Evolutionary conservation across 2,113 vertebrate genomes (phyloP), one percentile per base, ranked within the genome.

Genomic region (Catharus fuscescens): DNA sequence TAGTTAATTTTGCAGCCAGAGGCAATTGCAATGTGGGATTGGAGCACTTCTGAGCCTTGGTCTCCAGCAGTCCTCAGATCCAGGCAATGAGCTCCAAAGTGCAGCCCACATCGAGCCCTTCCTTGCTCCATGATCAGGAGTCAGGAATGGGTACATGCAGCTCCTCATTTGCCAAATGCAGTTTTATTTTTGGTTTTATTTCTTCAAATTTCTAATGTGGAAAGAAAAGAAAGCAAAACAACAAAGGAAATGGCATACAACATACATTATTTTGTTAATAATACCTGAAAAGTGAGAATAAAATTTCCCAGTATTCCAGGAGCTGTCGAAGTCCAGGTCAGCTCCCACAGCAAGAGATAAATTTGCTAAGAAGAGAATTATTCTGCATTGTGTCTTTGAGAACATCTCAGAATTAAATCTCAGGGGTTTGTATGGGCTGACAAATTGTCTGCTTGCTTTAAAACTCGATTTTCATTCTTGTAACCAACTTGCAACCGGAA

Each of bases 221-320:
- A 78, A 74, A 14, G 10, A 64, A 74, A 83, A 71, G 4, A 20
- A 74, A 52, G 10, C 5, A 25, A 56, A 64, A 45, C 16, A 48
- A 21, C 4, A 32, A 40, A 23, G 2, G 20, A 11, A 52, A 4
- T 2, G 0, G 3, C 8, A 34, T 2, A 29, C 1, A 3, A 24
- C 59, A 44, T 8, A 6, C 3, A 32, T 6, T 16, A n/a, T 73
- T 84, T 70, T 73, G 9, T 3, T 72, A 25, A 25, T 24, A 45
- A 70, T 4, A 0, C 5, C 50, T 59, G 24, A 77, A 70, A 94
- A 13, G 8, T 36, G 23, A 56, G 21, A 79, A 62, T 26, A 71
- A 89, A 57, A 36, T 12, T 53, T 57, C 54, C 23, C 13, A 31
- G 0, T 56, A 25, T 77, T 77, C 14, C 54, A 69, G 15, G 21